These are phyloP conservation scores for Laothoe populi DNA, from an alignment of 2,888 invertebrate species.

Conservation along the genomic window DNA sequence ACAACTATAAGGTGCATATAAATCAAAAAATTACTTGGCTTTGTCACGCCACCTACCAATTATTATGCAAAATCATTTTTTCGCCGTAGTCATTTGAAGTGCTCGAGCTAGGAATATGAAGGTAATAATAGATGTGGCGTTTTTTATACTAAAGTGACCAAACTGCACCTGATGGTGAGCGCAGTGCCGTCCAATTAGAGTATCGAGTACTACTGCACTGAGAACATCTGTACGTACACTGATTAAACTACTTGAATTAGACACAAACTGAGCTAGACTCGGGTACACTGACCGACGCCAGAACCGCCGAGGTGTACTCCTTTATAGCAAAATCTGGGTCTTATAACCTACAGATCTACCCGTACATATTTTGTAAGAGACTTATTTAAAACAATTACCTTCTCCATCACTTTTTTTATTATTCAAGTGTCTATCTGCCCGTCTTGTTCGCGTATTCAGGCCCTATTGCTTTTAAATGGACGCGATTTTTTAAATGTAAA, in stretches of 20 bases:
- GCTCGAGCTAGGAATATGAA: background rate
- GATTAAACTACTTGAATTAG: no score
- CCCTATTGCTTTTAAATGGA: slow-evolving; percentile 46
- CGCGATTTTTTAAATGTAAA: slow-evolving; percentile 47
- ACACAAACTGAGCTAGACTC: no score
- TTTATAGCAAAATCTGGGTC: no score
- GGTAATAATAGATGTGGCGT: background rate
- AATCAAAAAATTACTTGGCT: slow-evolving; percentile 21
- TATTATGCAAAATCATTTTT: slow-evolving; percentile 26
- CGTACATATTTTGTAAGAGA: no score
- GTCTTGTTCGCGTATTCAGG: slow-evolving; percentile 38
- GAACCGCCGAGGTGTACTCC: no score
- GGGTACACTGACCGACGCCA: no score
- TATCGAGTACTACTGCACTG: no score
- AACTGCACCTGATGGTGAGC: no score
- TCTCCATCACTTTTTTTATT: background rate
- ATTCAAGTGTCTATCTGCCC: background rate
- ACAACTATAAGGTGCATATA: slow-evolving; percentile 30
- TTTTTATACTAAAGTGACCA: no score
- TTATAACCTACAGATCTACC: no score
- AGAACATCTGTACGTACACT: no score
- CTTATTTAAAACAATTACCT: background rate
- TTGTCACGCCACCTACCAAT: slow-evolving; percentile 1
- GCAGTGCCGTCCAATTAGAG: no score
- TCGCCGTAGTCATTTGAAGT: background rate